Evolutionary conservation across 2,113 vertebrate genomes (phyloP).

Genomic region (Coptodon rendalli): DNA sequence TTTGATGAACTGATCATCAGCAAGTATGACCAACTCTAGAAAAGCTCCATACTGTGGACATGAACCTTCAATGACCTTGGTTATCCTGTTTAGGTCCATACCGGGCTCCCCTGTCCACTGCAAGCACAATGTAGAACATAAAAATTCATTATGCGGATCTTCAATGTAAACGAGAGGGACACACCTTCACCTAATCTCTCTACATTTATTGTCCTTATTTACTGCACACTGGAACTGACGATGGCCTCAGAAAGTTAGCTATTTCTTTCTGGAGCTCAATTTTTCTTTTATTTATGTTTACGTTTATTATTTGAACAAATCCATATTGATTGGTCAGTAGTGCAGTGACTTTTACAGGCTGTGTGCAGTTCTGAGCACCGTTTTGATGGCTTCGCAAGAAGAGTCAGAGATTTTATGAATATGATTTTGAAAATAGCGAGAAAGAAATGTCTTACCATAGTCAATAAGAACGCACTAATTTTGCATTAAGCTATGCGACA

Average conservation of each 20-base stretch:
- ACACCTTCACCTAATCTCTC: neutral
- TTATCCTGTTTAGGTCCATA: neutral
- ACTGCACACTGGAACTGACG: neutral
- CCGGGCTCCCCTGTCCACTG: neutral
- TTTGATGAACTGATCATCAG: neutral
- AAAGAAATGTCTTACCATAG: neutral
- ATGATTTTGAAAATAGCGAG: neutral
- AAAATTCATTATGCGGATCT: neutral
- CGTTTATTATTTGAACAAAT: neutral
- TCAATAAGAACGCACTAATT: neutral
- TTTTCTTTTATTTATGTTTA: neutral
- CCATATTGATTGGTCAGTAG: neutral
- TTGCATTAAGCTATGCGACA: neutral
- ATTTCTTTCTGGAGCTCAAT: neutral
- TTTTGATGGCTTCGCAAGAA: neutral
- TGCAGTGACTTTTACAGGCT: neutral
- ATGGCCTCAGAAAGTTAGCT: neutral
- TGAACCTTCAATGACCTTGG: neutral
- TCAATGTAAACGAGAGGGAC: neutral
- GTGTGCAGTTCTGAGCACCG: neutral
- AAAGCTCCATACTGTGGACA: neutral
- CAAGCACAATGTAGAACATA: neutral
- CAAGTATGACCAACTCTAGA: neutral
- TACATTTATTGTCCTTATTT: neutral
- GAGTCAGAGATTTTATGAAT: neutral